Percentiles rank a stretch among this genome's conserved stretches.
These are phyloP conservation scores for Notechis scutatus DNA, from an alignment of 2,113 vertebrate species.

Conservation along the genomic window DNA sequence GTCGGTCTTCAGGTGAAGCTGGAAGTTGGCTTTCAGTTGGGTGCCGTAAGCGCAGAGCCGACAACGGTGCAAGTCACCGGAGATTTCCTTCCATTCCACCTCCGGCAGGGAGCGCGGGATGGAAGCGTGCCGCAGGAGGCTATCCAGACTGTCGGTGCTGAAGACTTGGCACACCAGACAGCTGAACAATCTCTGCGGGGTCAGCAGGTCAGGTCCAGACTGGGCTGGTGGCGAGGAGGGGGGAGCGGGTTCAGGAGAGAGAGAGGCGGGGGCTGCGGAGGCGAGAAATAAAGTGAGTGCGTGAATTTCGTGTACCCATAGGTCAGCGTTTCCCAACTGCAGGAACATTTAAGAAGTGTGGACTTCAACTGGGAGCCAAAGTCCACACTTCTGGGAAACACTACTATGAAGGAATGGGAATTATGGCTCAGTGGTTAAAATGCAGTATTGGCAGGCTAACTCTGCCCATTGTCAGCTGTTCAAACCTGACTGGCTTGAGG, in stretches of 20 bases:
- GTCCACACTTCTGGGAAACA: not conserved
- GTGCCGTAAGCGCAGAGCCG: constrained; percentile 70
- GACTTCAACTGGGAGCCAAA: not conserved
- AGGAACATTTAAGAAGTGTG: not conserved
- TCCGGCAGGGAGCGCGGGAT: constrained; percentile 64
- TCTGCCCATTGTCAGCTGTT: not conserved
- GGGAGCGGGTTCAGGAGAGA: constrained; percentile 50
- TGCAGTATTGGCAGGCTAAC: not conserved
- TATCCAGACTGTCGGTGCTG: constrained; percentile 66
- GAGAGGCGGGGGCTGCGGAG: constrained; percentile 44
- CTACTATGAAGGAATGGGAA: not conserved
- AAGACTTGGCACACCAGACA: constrained; percentile 71
- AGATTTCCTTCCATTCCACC: constrained; percentile 67
- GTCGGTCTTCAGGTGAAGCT: constrained; percentile 70
- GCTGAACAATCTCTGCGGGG: constrained; percentile 56
- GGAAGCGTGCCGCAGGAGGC: constrained; percentile 63
- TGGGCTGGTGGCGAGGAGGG: constrained; percentile 51
- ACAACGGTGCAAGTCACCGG: constrained; percentile 65
- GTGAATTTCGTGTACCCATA: not conserved
- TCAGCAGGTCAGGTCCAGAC: constrained; percentile 33
- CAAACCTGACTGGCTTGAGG: not conserved
- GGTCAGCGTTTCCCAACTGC: not conserved
- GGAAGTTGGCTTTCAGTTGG: constrained; percentile 73
- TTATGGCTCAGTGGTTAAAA: not conserved
- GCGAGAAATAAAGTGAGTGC: not conserved